A percentile compares a stretch with the other conserved stretches of the same genome.
Conservation (phyloP, 1,140 invertebrate species). For the Micrasema longulum region DNA sequence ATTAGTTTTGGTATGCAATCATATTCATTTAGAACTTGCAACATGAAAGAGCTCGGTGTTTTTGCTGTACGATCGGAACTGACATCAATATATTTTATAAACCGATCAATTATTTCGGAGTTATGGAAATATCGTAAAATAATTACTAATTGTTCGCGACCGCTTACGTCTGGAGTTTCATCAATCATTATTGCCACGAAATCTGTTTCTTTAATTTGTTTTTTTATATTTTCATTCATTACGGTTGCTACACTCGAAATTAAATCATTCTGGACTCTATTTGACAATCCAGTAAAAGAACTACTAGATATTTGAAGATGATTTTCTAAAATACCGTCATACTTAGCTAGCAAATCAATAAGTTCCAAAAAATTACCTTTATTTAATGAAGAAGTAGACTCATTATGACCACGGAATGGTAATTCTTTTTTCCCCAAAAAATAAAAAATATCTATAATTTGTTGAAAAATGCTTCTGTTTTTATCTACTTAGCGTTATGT, state of each 20-base stretch:
- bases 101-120: conserved; percentile 48
- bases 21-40: conserved; percentile 31
- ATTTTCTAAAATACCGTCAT: conserved; percentile 35
- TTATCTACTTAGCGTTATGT: conserved; percentile 29
- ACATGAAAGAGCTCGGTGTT: conserved; percentile 12
- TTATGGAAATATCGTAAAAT: conserved; percentile 45
- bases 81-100: conserved; percentile 54
- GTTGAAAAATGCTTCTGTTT: conserved; percentile 37
- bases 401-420: conserved; percentile 30
- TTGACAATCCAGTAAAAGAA: conserved; percentile 20
- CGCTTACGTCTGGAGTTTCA: conserved; percentile 50
- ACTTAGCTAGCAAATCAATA: conserved; percentile 33
- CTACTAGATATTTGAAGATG: neutral
- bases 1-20: conserved; percentile 43
- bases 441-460: conserved; percentile 10
- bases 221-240: conserved; percentile 32
- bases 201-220: conserved; percentile 37
- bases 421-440: conserved; percentile 34
- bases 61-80: conserved; percentile 45
- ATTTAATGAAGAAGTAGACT: conserved; percentile 26
- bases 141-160: conserved; percentile 41
- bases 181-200: conserved; percentile 49
- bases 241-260: conserved; percentile 35
- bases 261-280: conserved; percentile 44
- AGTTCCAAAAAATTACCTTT: conserved; percentile 33